Percentiles rank a stretch among this genome's conserved stretches.
These are phyloP conservation scores for Drosophila koepferae DNA, from an alignment of 2,888 invertebrate genomes.

Conservation along the genomic window DNA sequence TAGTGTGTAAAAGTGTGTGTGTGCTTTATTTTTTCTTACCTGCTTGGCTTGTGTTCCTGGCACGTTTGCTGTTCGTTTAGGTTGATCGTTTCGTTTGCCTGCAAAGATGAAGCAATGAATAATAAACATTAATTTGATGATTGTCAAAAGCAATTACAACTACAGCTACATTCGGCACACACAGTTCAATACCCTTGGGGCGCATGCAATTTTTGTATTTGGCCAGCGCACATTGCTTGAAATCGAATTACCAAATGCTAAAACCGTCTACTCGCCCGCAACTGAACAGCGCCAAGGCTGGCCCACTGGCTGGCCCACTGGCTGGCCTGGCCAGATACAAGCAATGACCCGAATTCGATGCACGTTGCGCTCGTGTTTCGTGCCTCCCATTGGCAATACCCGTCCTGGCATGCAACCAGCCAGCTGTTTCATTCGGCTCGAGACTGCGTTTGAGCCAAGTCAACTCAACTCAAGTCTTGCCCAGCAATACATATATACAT, in stretches of 20 bases:
- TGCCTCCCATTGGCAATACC: conserved; percentile 30
- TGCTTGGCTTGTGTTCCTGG: conserved; percentile 52
- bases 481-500: conserved; percentile 7
- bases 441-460: conserved; percentile 4
- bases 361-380: conserved; percentile 73
- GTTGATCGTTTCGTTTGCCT: conserved; percentile 42
- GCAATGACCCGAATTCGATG: conserved; percentile 77
- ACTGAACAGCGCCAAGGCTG: conserved; percentile 39
- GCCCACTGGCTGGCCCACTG: conserved; percentile 5
- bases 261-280: conserved; percentile 38
- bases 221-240: conserved; percentile 41
- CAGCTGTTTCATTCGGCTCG: conserved; percentile 3
- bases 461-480: conserved; percentile 13
- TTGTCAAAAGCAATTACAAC: conserved; percentile 40
- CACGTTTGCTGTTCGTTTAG: conserved; percentile 46
- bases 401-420: conserved; percentile 14
- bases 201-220: conserved; percentile 51
- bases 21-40: conserved; percentile 55
- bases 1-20: conserved; percentile 1
- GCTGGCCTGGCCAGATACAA: conserved; percentile 26
- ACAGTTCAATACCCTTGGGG: conserved; percentile 64
- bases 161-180: conserved; percentile 23
- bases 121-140: conserved; percentile 45
- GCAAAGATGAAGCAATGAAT: conserved; percentile 46
- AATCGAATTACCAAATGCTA: conserved; percentile 74